A percentile compares a stretch with the other conserved stretches of the same genome.
Evolutionary conservation across 2,113 vertebrate species (phyloP).

Genomic region (Rhinolophus ferrumequinum): DNA sequence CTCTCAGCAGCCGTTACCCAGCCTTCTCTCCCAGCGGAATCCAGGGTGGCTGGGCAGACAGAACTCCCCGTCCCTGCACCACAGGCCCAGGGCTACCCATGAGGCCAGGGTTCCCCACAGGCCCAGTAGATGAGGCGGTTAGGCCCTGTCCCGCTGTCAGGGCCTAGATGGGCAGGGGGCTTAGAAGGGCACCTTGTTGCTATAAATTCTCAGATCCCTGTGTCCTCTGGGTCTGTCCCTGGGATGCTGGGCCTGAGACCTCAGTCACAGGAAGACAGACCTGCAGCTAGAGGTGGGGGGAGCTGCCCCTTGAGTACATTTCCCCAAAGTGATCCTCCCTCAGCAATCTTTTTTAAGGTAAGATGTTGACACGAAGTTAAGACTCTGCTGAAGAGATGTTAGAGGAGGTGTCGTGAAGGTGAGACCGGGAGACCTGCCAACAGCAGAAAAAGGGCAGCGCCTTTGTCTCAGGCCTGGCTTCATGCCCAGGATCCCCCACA

Average conservation of each 20-base stretch:
- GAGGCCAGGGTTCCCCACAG: too few species aligned
- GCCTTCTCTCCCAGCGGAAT: neutral
- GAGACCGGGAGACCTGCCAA: neutral
- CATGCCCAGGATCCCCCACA: neutral
- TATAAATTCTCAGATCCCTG: neutral
- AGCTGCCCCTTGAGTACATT: neutral
- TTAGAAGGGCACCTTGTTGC: neutral
- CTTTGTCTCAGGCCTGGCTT: neutral
- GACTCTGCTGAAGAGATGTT: neutral
- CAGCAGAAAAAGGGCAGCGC: rapidly evolving
- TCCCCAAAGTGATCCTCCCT: neutral
- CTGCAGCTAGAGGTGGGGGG: neutral
- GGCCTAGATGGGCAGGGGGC: neutral
- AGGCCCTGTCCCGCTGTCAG: neutral
- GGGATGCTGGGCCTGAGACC: neutral
- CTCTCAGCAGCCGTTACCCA: neutral
- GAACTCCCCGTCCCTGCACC: neutral
- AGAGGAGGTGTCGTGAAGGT: neutral
- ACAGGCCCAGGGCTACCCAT: neutral
- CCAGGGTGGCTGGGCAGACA: neutral
- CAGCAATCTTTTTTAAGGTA: neutral
- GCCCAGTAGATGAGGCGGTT: too few species aligned
- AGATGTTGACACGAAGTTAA: neutral
- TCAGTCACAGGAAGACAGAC: neutral
- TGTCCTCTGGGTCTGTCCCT: neutral